Evolutionary conservation across 1,140 invertebrate genomes (phyloP).

Genomic region (Trichonephila inaurata): DNA sequence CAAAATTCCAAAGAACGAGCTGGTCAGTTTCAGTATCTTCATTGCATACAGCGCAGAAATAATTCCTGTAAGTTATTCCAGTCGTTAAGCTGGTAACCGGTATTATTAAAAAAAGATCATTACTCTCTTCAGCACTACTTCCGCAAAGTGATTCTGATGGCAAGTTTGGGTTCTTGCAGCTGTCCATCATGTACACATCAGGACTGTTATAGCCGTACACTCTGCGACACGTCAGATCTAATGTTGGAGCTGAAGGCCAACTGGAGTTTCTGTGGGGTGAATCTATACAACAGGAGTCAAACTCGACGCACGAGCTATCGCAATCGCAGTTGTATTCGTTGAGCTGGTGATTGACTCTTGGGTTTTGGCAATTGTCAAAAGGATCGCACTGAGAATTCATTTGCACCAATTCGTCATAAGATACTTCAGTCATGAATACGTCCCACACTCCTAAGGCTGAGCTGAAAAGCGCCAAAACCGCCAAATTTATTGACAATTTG

Average conservation of each 20-base stretch:
- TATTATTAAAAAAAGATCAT: conserved; percentile 81
- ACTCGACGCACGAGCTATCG: background rate
- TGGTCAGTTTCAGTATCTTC: conserved; percentile 78
- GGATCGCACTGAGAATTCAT: background rate
- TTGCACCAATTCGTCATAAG: background rate
- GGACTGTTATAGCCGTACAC: background rate
- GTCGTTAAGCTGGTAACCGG: conserved; percentile 81
- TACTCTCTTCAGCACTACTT: conserved; percentile 69
- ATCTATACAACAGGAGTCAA: background rate
- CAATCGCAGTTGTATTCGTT: background rate
- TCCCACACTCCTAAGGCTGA: no score
- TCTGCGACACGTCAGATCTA: background rate
- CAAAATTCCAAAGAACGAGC: background rate
- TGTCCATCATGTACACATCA: background rate
- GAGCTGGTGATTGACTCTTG: background rate
- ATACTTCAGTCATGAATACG: background rate
- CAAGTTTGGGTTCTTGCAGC: background rate
- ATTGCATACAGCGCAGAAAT: conserved; percentile 84
- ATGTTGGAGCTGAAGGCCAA: background rate
- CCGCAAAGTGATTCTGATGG: background rate
- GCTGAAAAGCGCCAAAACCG: no score
- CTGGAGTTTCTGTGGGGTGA: background rate
- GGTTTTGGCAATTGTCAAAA: background rate
- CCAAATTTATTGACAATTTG: no score
- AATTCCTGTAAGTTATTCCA: conserved; percentile 83